phyloP scores from a whole-genome alignment of 2,113 vertebrate genomes.

The Pluvialis apricaria region DNA sequence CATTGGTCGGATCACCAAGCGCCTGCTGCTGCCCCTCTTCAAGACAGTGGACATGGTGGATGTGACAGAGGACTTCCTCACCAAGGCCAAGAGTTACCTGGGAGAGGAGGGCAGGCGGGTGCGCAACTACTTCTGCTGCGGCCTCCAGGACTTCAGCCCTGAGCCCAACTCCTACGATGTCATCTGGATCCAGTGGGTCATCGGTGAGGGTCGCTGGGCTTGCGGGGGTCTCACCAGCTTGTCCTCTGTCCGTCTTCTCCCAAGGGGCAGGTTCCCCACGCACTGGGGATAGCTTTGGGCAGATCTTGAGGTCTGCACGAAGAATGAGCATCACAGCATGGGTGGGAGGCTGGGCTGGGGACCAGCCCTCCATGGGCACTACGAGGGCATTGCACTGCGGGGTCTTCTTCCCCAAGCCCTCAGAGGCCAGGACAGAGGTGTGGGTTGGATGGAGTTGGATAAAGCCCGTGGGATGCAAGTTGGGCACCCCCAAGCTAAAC shows the following conservation, averaged over 20 bases:
- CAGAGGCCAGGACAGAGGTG: neutral
- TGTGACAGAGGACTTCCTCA: conserved; percentile 90
- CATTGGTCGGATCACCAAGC: conserved; percentile 93
- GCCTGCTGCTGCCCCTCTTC: conserved; percentile 90
- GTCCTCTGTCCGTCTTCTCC: fast-evolving
- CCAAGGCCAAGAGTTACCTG: conserved; percentile 87
- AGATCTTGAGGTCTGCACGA: neutral
- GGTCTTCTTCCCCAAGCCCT: neutral
- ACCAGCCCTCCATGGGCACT: neutral
- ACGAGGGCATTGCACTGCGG: neutral
- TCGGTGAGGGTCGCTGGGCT: conserved; percentile 76
- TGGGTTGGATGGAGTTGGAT: neutral
- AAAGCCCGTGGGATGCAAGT: neutral
- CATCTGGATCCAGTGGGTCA: conserved; percentile 99
- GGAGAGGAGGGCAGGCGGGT: conserved; percentile 87
- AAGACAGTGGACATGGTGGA: conserved; percentile 92
- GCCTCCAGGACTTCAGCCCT: conserved; percentile 91
- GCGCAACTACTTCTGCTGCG: conserved; percentile 87
- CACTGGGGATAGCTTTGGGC: neutral
- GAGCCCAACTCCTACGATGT: conserved; percentile 86
- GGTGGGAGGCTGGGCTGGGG: neutral
- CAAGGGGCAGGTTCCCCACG: fast-evolving
- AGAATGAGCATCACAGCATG: neutral
- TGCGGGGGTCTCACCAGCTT: neutral
- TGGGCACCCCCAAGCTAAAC: neutral